phyloP scores from a whole-genome alignment of 1,140 invertebrate genomes.

The Cherax destructor region DNA sequence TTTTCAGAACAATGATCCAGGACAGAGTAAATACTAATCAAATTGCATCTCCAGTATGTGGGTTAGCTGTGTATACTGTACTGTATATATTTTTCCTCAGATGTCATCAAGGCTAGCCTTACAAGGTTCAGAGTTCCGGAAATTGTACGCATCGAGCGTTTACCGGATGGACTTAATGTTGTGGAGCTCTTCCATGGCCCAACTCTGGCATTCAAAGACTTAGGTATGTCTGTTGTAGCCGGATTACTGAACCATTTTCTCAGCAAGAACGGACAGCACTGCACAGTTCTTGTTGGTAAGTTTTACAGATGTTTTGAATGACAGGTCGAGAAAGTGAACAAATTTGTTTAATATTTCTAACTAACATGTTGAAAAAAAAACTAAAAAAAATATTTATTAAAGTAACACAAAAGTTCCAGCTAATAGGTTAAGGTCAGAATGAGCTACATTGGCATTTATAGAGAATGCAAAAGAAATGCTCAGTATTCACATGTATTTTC shows the following conservation, averaged over 20 bases:
- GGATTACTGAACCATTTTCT: constrained; percentile 76
- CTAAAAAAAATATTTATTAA: too few species aligned
- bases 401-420: too few species aligned
- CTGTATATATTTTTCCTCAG: constrained; percentile 68
- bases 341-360: too few species aligned
- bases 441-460: too few species aligned
- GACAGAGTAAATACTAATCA: too few species aligned
- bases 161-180: constrained; percentile 74
- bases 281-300: constrained; percentile 64
- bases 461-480: too few species aligned
- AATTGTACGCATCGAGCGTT: constrained; percentile 73
- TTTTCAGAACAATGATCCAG: too few species aligned
- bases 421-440: too few species aligned
- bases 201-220: constrained; percentile 78
- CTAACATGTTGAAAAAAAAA: too few species aligned
- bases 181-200: constrained; percentile 77
- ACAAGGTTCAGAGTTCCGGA: constrained; percentile 73
- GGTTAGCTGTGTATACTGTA: too few species aligned
- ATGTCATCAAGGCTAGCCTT: constrained; percentile 74
- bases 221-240: constrained; percentile 76
- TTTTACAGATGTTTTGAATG: neutral
- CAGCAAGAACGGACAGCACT: constrained; percentile 74
- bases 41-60: too few species aligned
- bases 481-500: too few species aligned
- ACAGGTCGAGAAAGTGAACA: neutral